These are phyloP conservation scores for Hydriomena furcata DNA, from an alignment of 2,888 invertebrate species.

Conservation along the genomic window DNA sequence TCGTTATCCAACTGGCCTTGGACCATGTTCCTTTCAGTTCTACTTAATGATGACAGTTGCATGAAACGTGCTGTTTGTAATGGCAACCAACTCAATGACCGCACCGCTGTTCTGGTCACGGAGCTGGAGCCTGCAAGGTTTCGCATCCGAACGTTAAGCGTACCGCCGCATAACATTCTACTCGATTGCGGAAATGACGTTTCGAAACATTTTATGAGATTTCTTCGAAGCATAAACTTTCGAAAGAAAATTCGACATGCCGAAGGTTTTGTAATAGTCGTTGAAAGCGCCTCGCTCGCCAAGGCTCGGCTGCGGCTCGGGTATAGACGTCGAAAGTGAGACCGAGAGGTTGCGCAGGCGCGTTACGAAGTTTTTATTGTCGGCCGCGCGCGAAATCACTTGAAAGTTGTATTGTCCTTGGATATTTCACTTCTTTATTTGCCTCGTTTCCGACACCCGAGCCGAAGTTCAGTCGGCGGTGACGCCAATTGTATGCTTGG, in stretches of 20 bases:
- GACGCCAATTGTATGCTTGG: conserved; percentile 61
- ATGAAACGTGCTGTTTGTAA: conserved; percentile 72
- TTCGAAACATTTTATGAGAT: conserved; percentile 48
- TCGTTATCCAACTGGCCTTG: conserved; percentile 81
- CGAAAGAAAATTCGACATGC: conserved; percentile 77
- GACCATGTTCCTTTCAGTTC: conserved; percentile 77
- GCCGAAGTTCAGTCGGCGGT: conserved; percentile 68
- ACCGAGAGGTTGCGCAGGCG: conserved; percentile 81
- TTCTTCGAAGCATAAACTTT: conserved; percentile 60
- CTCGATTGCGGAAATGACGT: conserved; percentile 33
- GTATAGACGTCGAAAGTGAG: conserved; percentile 76
- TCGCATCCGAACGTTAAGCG: conserved; percentile 31
- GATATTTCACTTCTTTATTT: conserved; percentile 82
- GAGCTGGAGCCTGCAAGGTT: conserved; percentile 51
- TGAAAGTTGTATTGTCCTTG: conserved; percentile 83
- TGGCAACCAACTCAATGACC: conserved; percentile 61
- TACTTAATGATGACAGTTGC: conserved; percentile 79
- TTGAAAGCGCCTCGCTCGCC: conserved; percentile 71
- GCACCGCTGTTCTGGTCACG: conserved; percentile 54
- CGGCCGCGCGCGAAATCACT: conserved; percentile 82
- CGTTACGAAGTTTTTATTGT: conserved; percentile 82
- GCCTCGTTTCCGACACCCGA: conserved; percentile 76
- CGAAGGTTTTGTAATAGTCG: conserved; percentile 73
- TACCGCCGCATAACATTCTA: conserved; percentile 30
- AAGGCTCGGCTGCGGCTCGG: conserved; percentile 51